Conservation (phyloP, 2,888 invertebrate species). For the Lysandra coridon region DNA sequence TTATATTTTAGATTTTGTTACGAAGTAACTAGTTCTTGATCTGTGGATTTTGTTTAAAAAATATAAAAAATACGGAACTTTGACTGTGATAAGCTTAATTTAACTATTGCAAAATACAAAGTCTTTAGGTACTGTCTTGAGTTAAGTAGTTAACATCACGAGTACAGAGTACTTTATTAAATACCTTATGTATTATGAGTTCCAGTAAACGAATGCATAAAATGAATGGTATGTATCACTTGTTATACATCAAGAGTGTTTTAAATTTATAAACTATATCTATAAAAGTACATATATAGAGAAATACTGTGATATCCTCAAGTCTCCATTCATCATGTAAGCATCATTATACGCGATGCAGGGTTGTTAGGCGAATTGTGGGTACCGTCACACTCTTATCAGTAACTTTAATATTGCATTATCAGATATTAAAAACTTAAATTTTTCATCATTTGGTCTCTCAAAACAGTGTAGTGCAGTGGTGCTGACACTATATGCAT, state of each 20-base stretch:
- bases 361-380: too few species aligned
- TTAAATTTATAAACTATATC: too few species aligned
- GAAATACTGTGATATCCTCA: neutral
- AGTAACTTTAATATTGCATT: neutral
- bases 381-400: neutral
- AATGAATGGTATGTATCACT: slow-evolving; percentile 37
- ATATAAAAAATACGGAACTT: too few species aligned
- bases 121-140: neutral
- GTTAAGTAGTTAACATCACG: too few species aligned
- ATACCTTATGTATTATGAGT: neutral
- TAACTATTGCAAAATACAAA: neutral
- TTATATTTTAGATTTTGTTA: too few species aligned
- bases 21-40: too few species aligned
- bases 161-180: too few species aligned
- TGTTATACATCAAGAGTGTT: neutral
- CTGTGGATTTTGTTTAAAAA: too few species aligned
- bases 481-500: neutral
- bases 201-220: slow-evolving; percentile 42
- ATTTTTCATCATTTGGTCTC: neutral
- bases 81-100: too few species aligned
- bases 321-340: too few species aligned
- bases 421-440: neutral
- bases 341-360: too few species aligned
- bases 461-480: neutral
- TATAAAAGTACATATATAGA: neutral